Conservation (phyloP, 2,113 vertebrate genomes). For the Macrotus californicus region DNA sequence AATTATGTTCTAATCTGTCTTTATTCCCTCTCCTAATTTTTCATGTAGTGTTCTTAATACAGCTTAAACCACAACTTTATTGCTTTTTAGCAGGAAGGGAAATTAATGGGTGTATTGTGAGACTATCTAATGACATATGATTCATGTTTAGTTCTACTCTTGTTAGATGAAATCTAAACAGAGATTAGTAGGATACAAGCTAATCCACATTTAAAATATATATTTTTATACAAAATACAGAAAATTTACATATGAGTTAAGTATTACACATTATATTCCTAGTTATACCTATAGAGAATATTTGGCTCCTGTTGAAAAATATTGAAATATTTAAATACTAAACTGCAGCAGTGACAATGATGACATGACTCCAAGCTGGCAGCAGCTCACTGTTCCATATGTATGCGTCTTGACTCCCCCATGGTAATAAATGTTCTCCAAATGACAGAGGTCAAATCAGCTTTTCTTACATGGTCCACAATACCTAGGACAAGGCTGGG, state of each 20-base stretch:
- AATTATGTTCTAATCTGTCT: conserved; percentile 55
- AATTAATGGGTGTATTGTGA: conserved; percentile 38
- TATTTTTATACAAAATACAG: neutral
- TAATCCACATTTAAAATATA: neutral
- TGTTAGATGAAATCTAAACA: neutral
- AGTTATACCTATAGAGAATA: neutral
- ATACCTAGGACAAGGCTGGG: too few relatives aligned
- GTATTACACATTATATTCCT: neutral
- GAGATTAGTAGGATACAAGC: neutral
- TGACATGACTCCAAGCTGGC: neutral
- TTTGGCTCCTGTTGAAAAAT: neutral
- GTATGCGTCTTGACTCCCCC: neutral
- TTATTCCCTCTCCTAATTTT: conserved; percentile 43
- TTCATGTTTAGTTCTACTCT: conserved; percentile 25
- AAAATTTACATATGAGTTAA: neutral
- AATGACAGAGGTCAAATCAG: neutral
- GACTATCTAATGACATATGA: neutral
- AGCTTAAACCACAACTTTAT: conserved; percentile 23
- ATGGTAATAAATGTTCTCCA: neutral
- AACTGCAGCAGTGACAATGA: neutral
- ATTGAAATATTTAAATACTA: neutral
- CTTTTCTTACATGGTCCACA: accelerated
- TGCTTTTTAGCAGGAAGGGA: conserved; percentile 32
- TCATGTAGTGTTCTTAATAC: conserved; percentile 41
- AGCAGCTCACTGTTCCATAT: neutral